Evolutionary conservation across 2,888 invertebrate genomes (phyloP), one percentile per base, ranked within the genome.

Genomic region (Monopis laevigella): DNA sequence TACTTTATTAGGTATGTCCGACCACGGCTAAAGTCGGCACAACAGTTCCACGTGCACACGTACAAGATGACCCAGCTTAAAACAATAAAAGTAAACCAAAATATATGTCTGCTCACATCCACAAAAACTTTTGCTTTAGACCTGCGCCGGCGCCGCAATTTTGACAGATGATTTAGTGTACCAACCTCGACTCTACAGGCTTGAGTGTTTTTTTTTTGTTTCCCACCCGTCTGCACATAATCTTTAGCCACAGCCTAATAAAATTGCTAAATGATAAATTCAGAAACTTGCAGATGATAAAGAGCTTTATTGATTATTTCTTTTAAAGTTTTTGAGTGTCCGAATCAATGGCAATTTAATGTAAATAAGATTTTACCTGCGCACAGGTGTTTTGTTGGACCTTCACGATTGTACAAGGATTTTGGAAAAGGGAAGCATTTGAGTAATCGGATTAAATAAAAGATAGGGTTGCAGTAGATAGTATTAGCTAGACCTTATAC

Each of bases 121-220:
- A 21, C n/a, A 11, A 36, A 3, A 2, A 21, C 21, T 36, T 21
- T 21, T 7, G 10, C 12, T 29, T 14, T 18, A 19, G 40, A 28
- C 40, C 47, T 46, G 45, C 50, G 47, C 46, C 49, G 57, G 55
- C 55, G 57, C 56, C 56, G 55, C 52, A 51, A 51, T 56, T 62
- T 61, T 65, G 65, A 67, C 65, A 61, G 58, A 67, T 65, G 64
- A 64, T 65, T 65, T 59, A 63, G 53, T 58, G 58, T 53, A 55
- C 52, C 50, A 46, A 56, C 49, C 55, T 51, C 49, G 58, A 58
- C 30, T 26, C 39, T 40, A 41, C 40, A 40, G 41, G 39, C 41
- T 41, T 24, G 14, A 7, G 26, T 41, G 40, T 43, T 45, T 32
- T 42, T 41, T 45, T 45, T 45, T 34, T 41, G 30, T 40, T 43